These are phyloP conservation scores for Syngnathus typhle DNA, from an alignment of 2,113 vertebrate species.

Conservation along the genomic window DNA sequence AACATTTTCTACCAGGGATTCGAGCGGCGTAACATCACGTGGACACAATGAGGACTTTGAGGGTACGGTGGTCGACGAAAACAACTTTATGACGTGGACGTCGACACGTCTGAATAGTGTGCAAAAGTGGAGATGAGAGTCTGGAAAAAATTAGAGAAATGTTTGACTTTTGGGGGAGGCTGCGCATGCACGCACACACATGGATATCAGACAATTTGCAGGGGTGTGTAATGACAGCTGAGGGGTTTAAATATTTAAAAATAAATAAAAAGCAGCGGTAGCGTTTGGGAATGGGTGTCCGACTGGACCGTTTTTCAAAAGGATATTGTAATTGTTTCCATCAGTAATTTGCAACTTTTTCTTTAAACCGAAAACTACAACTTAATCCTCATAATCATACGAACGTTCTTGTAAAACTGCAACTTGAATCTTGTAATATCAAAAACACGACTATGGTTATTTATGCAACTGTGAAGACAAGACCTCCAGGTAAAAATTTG, in stretches of 20 bases:
- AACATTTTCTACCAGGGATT: conserved; percentile 66
- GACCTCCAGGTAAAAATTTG: neutral
- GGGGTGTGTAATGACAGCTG: conserved; percentile 42
- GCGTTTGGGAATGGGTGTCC: conserved; percentile 19
- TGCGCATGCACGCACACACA: conserved; percentile 4
- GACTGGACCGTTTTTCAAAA: too few species aligned
- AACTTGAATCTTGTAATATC: neutral
- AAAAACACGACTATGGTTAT: too few species aligned
- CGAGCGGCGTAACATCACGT: conserved; percentile 77
- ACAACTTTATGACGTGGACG: conserved; percentile 41
- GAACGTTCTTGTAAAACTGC: neutral
- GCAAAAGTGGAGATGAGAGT: conserved; percentile 65
- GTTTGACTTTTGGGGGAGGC: conserved; percentile 18
- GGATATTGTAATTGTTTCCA: neutral
- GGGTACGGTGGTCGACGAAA: conserved; percentile 42
- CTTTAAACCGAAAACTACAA: neutral
- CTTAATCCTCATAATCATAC: neutral
- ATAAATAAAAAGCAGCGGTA: conserved; percentile 32
- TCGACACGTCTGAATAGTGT: conserved; percentile 59
- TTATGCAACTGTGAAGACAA: neutral
- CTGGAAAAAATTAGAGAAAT: conserved; percentile 72
- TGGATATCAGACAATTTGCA: conserved; percentile 47
- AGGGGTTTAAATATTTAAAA: conserved; percentile 37
- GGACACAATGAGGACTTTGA: conserved; percentile 80
- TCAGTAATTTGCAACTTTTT: neutral